Conservation (phyloP, 2,888 invertebrate genomes). For the Crocallis elinguaria region DNA sequence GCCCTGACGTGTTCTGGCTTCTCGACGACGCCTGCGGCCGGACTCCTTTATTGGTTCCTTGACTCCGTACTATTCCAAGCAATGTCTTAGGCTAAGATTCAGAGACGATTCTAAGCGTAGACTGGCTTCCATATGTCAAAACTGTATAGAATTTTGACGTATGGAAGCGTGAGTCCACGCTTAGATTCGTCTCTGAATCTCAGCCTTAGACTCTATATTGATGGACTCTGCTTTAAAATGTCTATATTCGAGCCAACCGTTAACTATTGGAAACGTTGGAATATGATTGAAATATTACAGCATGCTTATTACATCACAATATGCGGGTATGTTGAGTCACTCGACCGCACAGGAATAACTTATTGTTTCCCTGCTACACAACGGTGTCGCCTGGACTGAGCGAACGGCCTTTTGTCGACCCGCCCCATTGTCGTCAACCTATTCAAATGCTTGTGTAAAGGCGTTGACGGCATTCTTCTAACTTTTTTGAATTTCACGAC, state of each 20-base stretch:
- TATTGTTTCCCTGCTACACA: conserved; percentile 69
- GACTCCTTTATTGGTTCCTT: conserved; percentile 51
- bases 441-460: conserved; percentile 67
- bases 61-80: conserved; percentile 49
- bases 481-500: conserved; percentile 53
- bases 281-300: conserved; percentile 7
- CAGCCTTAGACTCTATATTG: no score
- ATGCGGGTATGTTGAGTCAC: conserved; percentile 70
- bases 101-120: no score
- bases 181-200: no score
- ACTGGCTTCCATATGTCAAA: no score
- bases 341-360: conserved; percentile 72
- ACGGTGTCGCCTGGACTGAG: conserved; percentile 61
- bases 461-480: conserved; percentile 51
- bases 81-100: conserved; percentile 24
- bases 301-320: conserved; percentile 47
- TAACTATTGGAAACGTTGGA: conserved; percentile 13
- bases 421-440: conserved; percentile 68
- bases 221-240: no score
- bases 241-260: no score
- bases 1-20: conserved; percentile 40
- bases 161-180: no score
- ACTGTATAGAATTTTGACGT: no score
- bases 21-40: conserved; percentile 16
- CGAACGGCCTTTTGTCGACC: conserved; percentile 70